Evolutionary conservation across 2,888 invertebrate species (phyloP).

Genomic region (Microdon myrmicae): DNA sequence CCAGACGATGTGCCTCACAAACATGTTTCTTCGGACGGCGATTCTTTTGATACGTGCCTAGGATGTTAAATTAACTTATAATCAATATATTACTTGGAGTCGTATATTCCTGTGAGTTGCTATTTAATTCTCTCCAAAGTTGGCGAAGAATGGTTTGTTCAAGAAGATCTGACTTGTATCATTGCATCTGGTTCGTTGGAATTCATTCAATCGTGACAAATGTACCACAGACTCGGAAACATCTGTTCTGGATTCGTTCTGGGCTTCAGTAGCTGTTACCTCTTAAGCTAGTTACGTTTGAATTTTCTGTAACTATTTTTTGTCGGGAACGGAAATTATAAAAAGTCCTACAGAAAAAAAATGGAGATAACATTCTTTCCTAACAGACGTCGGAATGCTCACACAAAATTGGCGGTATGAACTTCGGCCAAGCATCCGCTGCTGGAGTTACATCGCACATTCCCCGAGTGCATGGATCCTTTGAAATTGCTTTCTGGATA

Average conservation of each 20-base stretch:
- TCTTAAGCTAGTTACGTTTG: constrained; percentile 25
- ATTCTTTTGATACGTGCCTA: constrained; percentile 33
- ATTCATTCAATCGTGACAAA: constrained; percentile 52
- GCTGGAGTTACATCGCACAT: background rate
- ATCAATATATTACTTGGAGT: constrained; percentile 48
- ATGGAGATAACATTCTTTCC: no score
- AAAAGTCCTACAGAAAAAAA: background rate
- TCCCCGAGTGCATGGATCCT: background rate
- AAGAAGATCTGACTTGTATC: constrained; percentile 45
- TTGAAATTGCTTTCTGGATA: constrained; percentile 22
- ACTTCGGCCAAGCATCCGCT: constrained; percentile 17
- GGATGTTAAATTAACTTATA: constrained; percentile 47
- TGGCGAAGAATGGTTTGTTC: constrained; percentile 5
- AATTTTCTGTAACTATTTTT: constrained; percentile 35
- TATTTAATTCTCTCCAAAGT: constrained; percentile 47
- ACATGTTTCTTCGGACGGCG: constrained; percentile 27
- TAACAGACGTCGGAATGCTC: constrained; percentile 11
- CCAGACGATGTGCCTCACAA: background rate
- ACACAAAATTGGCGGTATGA: constrained; percentile 30
- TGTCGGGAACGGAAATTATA: constrained; percentile 19
- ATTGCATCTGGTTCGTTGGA: constrained; percentile 47
- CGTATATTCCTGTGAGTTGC: constrained; percentile 44
- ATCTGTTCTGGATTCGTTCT: constrained; percentile 48
- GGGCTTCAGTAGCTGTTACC: no score
- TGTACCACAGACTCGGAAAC: constrained; percentile 47